These are phyloP conservation scores for Marcusenius ussheri DNA, from an alignment of 2,113 vertebrate genomes.

Conservation along the genomic window DNA sequence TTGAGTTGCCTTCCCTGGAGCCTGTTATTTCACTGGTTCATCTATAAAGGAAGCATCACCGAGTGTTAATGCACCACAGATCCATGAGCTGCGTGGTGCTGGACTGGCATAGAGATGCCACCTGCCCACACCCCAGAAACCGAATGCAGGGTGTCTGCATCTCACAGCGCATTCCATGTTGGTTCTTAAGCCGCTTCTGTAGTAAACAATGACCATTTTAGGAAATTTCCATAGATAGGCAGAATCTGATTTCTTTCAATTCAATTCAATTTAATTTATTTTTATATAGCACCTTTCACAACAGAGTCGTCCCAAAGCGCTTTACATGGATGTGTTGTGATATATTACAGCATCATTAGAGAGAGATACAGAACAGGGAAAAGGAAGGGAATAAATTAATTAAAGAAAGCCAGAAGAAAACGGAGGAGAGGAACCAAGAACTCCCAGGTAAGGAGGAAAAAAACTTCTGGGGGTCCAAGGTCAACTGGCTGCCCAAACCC, in stretches of 20 bases:
- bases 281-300: too few species aligned
- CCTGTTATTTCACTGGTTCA: neutral
- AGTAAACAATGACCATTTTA: neutral
- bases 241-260: neutral
- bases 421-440: too few species aligned
- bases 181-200: neutral
- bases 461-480: too few species aligned
- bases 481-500: too few species aligned
- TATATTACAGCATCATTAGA: too few species aligned
- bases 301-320: too few species aligned
- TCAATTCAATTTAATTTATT: too few species aligned
- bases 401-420: too few species aligned
- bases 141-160: neutral
- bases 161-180: neutral
- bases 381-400: too few species aligned
- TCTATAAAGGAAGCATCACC: neutral
- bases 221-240: neutral
- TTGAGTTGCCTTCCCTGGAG: neutral
- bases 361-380: too few species aligned
- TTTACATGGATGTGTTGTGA: too few species aligned
- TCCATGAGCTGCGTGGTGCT: neutral
- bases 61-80: neutral
- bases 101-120: neutral
- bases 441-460: too few species aligned
- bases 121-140: neutral